Evolutionary conservation across 2,888 invertebrate genomes (phyloP), one percentile per base, ranked within the genome.

Genomic region (Elaeidobius kamerunicus): DNA sequence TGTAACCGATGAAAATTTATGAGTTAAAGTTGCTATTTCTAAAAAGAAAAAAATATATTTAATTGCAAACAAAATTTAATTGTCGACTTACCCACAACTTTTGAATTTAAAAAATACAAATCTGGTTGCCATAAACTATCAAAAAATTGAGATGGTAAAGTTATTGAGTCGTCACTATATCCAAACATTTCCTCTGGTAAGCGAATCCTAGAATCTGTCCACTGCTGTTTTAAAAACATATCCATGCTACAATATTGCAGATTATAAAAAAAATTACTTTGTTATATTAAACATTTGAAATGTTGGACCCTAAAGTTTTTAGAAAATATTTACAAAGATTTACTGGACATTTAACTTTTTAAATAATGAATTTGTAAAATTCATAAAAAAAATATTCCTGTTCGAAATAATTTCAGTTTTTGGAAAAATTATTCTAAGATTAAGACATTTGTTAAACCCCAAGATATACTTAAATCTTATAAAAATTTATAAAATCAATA

Each of bases 111-210:
- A 71, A 91, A 88, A 70, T 89, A 91, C 18, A 89, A 85, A 73
- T 91, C 90, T 0, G 90, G 90, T 67, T 89, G 88, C 90, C 90
- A 91, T n/a, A 91, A 76, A 68, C 86, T 86, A 65, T 89, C 87
- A 63, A 88, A 86, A 72, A 87, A 87, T 70, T 86, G 85, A 28
- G 87, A 83, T 9, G 89, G 88, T 30, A 90, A 70, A 0, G 88
- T 87, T 19, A 89, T 84, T 64, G 86, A 87, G 66, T 89, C 88
- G 59, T 89, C 88, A 0, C 85, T 85, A 61, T 85, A 84, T 67
- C 88, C 88, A 62, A 90, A 89, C 57, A 90, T 84, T 63, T 88
- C 85, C 56, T 85, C 82, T 0, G 88, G 85, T 58, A 88, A 78
- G 65, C 83, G 82, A 43, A 90, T 74, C 41, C 89, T 78, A n/a